Evolutionary conservation across 2,797 vertebrate genomes (phyloP), one percentile per base, ranked within the genome.

Genomic region (Peromyscus melanophrys): DNA sequence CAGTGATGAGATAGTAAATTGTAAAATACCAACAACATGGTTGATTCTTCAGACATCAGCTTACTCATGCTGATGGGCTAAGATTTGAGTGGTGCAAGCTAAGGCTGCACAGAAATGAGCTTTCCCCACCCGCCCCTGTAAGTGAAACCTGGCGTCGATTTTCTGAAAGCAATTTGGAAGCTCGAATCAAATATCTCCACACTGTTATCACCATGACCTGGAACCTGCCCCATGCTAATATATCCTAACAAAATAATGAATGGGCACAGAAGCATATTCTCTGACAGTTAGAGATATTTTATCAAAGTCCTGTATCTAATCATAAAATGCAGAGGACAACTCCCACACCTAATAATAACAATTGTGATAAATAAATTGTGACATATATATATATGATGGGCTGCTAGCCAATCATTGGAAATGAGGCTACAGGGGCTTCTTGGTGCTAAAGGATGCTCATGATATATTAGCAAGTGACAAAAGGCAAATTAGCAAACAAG

Each of bases 251-350:
- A 92, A 93, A 89, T 63, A 91, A 87, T 77, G 83, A 88, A 76
- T 71, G 8, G 88, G 27, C 31, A n/a, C 29, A 86, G 77, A 94
- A 77, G 4, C 31, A 14, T 67, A 63, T 95, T 96, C 81, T 96
- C 90, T 75, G 57, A 84, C 29, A 59, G 13, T 52, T 67, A 73
- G 77, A 89, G 16, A 49, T 91, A 94, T 93, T 95, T 95, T 93
- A 82, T 78, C 75, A 91, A 91, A 86, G 31, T 65, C 4, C 63
- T 46, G 1, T 37, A 4, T 37, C 19, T 82, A 52, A 75, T 9
- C 71, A 63, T 40, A 76, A 93, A 87, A 89, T 43, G 59, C 78
- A 94, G 23, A 59, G 8, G 78, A 69, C 16, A 67, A 43, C 10
- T 59, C 83, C 49, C 85, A 94, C 16, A 31, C 63, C 71, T 94